Evolutionary conservation across 2,888 invertebrate genomes (phyloP), one percentile per base, ranked within the genome.

Genomic region (Villa cingulata): DNA sequence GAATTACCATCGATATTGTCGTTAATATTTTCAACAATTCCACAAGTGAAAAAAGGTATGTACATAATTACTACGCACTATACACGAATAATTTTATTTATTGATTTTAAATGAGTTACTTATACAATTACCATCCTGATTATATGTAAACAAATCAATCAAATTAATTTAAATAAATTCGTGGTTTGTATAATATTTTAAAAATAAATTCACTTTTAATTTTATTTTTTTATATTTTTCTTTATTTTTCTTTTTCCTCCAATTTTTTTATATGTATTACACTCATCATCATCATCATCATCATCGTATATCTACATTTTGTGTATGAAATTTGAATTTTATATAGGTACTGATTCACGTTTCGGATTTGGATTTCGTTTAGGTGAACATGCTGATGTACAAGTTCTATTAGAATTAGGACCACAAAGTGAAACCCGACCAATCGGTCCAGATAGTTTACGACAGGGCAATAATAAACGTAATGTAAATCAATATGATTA

Each of bases 1-100:
- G 87, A 88, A 65, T 56, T 88, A 43, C 86, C 86, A 1, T 84
- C 87, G 0, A 62, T 87, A 29, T 69, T 88, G 9, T 86, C 86
- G 0, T 72, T 88, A 4, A 78, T 86, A 1, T 88, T 86, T 64
- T 85, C 86, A 10, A 87, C 86, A 58, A 85, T 88, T 51, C 87
- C 88, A 5, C 86, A 85, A 0, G 78, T 88, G 12, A 84, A 84
- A 60, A 88, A 87, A 79, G 88, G 87, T 84, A 43, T n/a, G 18
- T 16, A 0, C n/a, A n/a, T n/a, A 34, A 37, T n/a, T 23, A 27
- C 14, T 27, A 46, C n/a, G n/a, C n/a, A n/a, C n/a, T n/a, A n/a
- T n/a, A n/a, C 23, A 23, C 23, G 17, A 43, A 18, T 18, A 19
- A 42, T 4, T 29, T 43, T 14, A 40, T 19, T 15, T n/a, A n/a